Base-by-base conservation (phyloP, 1,140 invertebrate genomes). In the Drosophila dunni region DNA sequence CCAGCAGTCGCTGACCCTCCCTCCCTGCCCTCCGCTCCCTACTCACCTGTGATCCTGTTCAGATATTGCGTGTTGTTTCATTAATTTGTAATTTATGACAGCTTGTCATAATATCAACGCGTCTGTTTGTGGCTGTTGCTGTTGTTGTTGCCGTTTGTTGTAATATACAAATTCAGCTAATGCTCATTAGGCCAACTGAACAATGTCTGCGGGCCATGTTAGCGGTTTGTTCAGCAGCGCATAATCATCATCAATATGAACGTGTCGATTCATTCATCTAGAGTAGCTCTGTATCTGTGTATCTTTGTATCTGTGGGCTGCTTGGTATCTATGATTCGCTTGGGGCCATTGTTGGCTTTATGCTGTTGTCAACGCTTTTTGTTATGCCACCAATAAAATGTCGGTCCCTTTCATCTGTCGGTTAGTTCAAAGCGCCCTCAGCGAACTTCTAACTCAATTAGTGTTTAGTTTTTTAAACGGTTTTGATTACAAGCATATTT, bases 81-180 rank as follows among this genome's bases (percentile, higher is more conserved):
- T 86, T 90, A 90, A 86, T 90, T 90, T 90, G 81, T 90, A 90
- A 90, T 90, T 90, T 90, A 84, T 90, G 85, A 90, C 85, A 90
- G 79, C 75, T 80, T 90, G 85, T 90, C 85, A 90, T 88, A 90
- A 90, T 90, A 90, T 89, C 85, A 79, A 68, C 54, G 67, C 61
- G 51, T 58, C 46, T 51, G 40, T 6, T 44, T 64, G 53, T 64
- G 70, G 38, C 54, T 75, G 46, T 53, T 63, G 60, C 64, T 64
- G 53, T 64, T 75, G 38, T 60, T 75, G 46, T 53, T 63, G 60
- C 64, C 67, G 42, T 79, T 53, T 63, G 64, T 72, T 72, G 46
- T 79, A 79, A 71, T 73, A 53, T 73, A 53, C 56, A 64, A 72
- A 62, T 72, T 64, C 33, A 64, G 46, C 48, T 69, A 70, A 71